A percentile compares a stretch with the other conserved stretches of the same genome.
Conservation (phyloP, 2,888 invertebrate genomes). For the Aleiodes alternator region DNA sequence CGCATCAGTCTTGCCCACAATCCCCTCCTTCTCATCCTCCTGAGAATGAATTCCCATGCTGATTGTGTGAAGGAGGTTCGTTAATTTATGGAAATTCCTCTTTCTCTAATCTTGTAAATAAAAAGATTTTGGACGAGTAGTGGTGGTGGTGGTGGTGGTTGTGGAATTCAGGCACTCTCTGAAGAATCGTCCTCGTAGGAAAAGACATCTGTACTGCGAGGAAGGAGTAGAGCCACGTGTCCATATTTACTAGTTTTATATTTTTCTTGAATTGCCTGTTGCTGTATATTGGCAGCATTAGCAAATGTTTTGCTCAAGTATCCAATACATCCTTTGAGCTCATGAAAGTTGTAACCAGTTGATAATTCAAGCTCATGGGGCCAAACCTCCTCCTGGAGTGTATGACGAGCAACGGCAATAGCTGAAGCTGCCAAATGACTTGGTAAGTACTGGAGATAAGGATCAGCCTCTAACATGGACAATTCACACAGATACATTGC, state of each 20-base stretch:
- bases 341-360: conserved; percentile 82
- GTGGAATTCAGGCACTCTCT: conserved; percentile 63
- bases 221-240: conserved; percentile 70
- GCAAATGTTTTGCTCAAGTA: conserved; percentile 84
- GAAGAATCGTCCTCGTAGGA: conserved; percentile 68
- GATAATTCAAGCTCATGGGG: conserved; percentile 79
- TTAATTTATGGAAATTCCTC: conserved; percentile 58
- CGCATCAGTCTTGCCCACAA: conserved; percentile 69
- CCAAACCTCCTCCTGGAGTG: conserved; percentile 83
- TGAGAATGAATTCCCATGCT: conserved; percentile 52
- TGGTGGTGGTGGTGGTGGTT: too few relatives aligned
- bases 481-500: conserved; percentile 91
- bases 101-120: conserved; percentile 19
- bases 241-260: conserved; percentile 84
- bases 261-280: conserved; percentile 93
- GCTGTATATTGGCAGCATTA: conserved; percentile 81
- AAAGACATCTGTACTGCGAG: conserved; percentile 66
- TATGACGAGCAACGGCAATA: conserved; percentile 87
- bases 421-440: conserved; percentile 89
- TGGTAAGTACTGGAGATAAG: conserved; percentile 88
- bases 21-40: conserved; percentile 59
- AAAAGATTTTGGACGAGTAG: conserved; percentile 31
- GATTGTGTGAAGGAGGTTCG: conserved; percentile 65
- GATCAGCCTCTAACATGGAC: conserved; percentile 90
- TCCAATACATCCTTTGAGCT: conserved; percentile 82